A percentile compares a stretch with the other conserved stretches of the same genome.
phyloP scores from a whole-genome alignment of 1,140 invertebrate genomes.

The Pseudachorutes palmiensis region DNA sequence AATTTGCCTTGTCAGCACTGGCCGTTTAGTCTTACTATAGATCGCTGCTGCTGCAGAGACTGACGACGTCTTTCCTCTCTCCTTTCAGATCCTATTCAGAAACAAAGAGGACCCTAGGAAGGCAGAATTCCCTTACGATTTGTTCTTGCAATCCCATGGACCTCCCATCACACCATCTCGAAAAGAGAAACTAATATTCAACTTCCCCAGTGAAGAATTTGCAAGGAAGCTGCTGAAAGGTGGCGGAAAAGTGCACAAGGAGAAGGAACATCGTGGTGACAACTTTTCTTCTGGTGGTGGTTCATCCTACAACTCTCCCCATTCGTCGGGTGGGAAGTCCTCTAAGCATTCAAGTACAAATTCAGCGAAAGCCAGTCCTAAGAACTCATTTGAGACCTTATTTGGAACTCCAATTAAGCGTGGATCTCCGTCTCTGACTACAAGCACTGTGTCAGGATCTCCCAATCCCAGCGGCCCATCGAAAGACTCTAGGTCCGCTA shows the following conservation, averaged over 20 bases:
- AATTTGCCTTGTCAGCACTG: too few species aligned
- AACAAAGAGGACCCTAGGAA: conserved; percentile 86
- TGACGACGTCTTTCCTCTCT: background rate
- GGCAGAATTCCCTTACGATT: conserved; percentile 76
- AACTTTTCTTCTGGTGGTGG: conserved; percentile 17
- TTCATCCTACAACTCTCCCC: background rate
- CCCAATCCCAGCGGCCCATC: conserved; percentile 49
- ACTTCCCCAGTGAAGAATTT: conserved; percentile 81
- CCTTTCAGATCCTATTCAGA: conserved; percentile 51
- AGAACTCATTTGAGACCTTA: conserved; percentile 62
- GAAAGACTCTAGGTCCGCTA: conserved; percentile 49
- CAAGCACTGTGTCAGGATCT: conserved; percentile 42
- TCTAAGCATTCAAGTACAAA: conserved; percentile 39
- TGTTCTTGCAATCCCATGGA: conserved; percentile 65
- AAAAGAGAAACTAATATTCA: conserved; percentile 68
- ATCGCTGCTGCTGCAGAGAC: background rate
- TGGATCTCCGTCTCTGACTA: background rate
- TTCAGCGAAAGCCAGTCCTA: conserved; percentile 59
- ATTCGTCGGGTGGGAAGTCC: conserved; percentile 32
- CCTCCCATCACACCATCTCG: conserved; percentile 57
- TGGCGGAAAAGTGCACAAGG: conserved; percentile 56
- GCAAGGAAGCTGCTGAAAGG: conserved; percentile 74
- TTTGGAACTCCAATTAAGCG: conserved; percentile 69
- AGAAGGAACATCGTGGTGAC: conserved; percentile 6
- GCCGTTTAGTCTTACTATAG: too few species aligned